These are phyloP conservation scores for Thereuonema tuberculata DNA, from an alignment of 1,140 invertebrate genomes.

Conservation along the genomic window DNA sequence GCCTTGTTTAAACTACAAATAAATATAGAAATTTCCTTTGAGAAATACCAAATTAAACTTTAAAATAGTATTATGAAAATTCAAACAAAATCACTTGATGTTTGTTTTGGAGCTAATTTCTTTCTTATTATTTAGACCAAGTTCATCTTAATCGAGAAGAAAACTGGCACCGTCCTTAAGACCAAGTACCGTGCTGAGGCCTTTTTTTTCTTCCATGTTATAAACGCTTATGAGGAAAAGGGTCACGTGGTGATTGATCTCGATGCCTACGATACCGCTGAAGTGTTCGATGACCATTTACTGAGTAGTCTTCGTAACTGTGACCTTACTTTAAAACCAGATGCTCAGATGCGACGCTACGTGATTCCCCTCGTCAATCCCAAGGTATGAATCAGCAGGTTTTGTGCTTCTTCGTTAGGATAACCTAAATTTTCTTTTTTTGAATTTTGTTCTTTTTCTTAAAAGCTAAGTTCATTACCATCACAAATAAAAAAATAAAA, in stretches of 20 bases:
- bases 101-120: no score
- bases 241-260: constrained; percentile 31
- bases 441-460: no score
- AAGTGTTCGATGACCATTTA: constrained; percentile 30
- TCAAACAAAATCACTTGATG: no score
- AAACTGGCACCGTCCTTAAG: constrained; percentile 21
- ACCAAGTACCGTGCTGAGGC: constrained; percentile 21
- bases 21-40: no score
- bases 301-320: constrained; percentile 25
- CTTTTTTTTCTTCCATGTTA: constrained; percentile 33
- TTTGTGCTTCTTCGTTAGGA: no score
- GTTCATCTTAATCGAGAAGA: not conserved
- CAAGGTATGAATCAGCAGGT: no score
- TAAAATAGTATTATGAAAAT: no score
- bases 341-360: constrained; percentile 20
- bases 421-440: no score
- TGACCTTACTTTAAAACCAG: constrained; percentile 19
- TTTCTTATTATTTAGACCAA: not conserved
- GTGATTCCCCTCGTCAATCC: constrained; percentile 25
- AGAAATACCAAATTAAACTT: no score
- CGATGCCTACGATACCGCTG: constrained; percentile 28
- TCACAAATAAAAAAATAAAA: no score
- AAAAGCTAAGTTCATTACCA: no score
- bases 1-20: no score
- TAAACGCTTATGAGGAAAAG: constrained; percentile 34